These are phyloP conservation scores for Drosophila funebris DNA, from an alignment of 1,140 invertebrate species.

Conservation along the genomic window DNA sequence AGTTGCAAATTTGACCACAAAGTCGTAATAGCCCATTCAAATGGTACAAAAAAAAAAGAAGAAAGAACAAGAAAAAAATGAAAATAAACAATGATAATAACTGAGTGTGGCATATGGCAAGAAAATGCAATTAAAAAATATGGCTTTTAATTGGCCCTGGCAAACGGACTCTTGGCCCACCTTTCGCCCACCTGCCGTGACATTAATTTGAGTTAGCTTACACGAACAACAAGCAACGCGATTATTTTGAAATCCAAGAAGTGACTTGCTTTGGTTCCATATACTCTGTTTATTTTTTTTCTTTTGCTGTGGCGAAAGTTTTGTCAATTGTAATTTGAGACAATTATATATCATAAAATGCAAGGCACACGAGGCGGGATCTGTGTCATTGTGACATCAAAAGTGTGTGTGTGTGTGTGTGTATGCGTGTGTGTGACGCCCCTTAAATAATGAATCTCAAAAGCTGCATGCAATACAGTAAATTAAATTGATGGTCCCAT, in stretches of 20 bases:
- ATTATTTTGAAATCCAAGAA: slow-evolving; percentile 42
- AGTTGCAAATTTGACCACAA: background rate
- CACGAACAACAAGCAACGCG: slow-evolving; percentile 38
- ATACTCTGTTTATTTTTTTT: slow-evolving; percentile 29
- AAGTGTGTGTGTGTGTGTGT: no score
- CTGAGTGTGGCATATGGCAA: slow-evolving; percentile 50
- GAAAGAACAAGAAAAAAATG: slow-evolving; percentile 34
- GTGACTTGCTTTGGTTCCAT: slow-evolving; percentile 8
- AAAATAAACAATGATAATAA: slow-evolving; percentile 46
- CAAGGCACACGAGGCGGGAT: slow-evolving; percentile 6
- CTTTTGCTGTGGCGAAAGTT: slow-evolving; percentile 54
- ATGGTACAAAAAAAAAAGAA: background rate
- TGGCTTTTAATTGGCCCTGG: slow-evolving; percentile 67
- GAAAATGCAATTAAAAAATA: slow-evolving; percentile 76
- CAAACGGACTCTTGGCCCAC: background rate
- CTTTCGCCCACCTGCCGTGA: slow-evolving; percentile 67
- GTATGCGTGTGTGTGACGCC: slow-evolving; percentile 45
- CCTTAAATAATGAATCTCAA: slow-evolving; percentile 61
- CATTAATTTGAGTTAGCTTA: slow-evolving; percentile 70
- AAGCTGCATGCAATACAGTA: slow-evolving; percentile 38
- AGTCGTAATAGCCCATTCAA: slow-evolving; percentile 2
- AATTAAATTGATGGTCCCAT: slow-evolving; percentile 53
- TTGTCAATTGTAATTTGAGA: slow-evolving; percentile 62
- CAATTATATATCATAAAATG: slow-evolving; percentile 55
- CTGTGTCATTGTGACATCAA: slow-evolving; percentile 67